Evolutionary conservation across 2,888 invertebrate genomes (phyloP).

Genomic region (Parnassius mnemosyne): DNA sequence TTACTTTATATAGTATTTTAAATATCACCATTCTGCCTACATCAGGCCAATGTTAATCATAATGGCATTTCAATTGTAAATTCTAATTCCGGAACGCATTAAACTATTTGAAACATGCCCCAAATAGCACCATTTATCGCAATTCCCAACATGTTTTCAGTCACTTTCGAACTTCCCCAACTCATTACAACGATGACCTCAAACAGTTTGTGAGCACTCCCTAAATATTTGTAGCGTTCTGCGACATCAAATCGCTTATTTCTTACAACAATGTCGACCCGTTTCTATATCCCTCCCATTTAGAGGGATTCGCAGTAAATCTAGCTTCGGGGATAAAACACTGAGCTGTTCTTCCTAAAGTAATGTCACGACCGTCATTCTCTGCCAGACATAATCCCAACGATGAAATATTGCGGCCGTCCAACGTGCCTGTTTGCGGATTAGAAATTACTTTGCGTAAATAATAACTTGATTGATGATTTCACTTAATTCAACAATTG

Average conservation of each 20-base stretch:
- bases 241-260: conserved; percentile 16
- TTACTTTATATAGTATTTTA: too few species aligned
- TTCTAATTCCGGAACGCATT: conserved; percentile 4
- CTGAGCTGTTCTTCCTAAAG: conserved; percentile 8
- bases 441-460: conserved; percentile 27
- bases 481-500: conserved; percentile 18
- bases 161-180: conserved; percentile 15
- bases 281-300: conserved; percentile 8
- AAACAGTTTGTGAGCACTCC: conserved; percentile 5
- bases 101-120: conserved; percentile 21
- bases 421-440: conserved; percentile 14
- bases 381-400: conserved; percentile 12
- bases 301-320: conserved; percentile 19
- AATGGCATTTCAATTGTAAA: conserved; percentile 5
- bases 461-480: conserved; percentile 24
- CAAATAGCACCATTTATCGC: conserved; percentile 17
- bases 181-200: conserved; percentile 7
- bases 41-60: too few species aligned
- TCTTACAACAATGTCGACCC: conserved; percentile 9
- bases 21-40: too few species aligned
- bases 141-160: conserved; percentile 8
- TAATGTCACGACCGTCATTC: conserved; percentile 14
- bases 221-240: conserved; percentile 15
- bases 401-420: conserved; percentile 21
- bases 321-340: conserved; percentile 18